Conservation (phyloP, 2,113 vertebrate species). For the Colistium nudipinnis region DNA sequence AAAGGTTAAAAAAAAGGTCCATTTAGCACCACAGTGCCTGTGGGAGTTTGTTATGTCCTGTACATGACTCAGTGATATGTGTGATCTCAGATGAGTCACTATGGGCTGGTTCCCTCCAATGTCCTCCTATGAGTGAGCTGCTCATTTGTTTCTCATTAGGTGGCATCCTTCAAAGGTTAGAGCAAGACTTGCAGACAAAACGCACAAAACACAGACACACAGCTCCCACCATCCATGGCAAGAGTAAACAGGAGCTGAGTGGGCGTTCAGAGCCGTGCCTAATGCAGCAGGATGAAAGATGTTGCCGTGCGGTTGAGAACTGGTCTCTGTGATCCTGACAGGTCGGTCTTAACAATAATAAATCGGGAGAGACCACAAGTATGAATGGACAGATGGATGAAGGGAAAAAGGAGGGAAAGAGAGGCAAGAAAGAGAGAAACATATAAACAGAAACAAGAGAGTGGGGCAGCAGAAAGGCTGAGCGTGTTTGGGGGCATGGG, state of each 20-base stretch:
- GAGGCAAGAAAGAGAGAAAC: conserved; percentile 29
- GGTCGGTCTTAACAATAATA: conserved; percentile 73
- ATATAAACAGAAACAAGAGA: conserved; percentile 48
- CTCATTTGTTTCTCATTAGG: conserved; percentile 69
- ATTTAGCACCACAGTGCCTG: neutral
- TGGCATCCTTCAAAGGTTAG: conserved; percentile 54
- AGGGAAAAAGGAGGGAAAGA: conserved; percentile 11
- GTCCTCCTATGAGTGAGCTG: conserved; percentile 30
- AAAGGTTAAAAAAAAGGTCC: too few species aligned
- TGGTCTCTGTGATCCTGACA: conserved; percentile 75
- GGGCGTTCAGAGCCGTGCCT: conserved; percentile 67
- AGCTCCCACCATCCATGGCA: conserved; percentile 35
- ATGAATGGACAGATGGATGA: conserved; percentile 54
- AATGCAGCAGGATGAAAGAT: conserved; percentile 76
- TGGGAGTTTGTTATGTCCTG: conserved; percentile 28
- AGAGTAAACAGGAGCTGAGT: conserved; percentile 76
- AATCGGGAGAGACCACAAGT: conserved; percentile 66
- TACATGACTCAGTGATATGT: conserved; percentile 22
- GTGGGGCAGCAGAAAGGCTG: conserved; percentile 42
- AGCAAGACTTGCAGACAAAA: conserved; percentile 26
- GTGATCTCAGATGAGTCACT: conserved; percentile 44
- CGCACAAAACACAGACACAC: neutral
- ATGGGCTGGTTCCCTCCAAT: conserved; percentile 28
- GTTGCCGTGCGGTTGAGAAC: conserved; percentile 68
- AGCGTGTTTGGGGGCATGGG: conserved; percentile 10